Percentiles rank a stretch among this genome's conserved stretches.
Evolutionary conservation across 1,140 invertebrate species (phyloP).

Genomic region (Hestina assimilis): DNA sequence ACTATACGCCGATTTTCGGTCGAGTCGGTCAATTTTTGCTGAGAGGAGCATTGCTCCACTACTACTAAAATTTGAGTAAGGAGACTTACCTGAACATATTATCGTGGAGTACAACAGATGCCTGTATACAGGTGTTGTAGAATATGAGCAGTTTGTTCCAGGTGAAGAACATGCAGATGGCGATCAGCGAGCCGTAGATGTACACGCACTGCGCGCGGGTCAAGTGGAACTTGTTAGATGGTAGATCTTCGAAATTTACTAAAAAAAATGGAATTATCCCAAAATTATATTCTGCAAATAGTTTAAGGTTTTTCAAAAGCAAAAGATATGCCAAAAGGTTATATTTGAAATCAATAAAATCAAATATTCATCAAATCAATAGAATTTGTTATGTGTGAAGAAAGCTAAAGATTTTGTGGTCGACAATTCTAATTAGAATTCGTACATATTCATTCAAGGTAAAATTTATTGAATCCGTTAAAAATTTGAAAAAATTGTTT

Average conservation of each 20-base stretch:
- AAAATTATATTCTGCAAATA: not conserved
- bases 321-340: no score
- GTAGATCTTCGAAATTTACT: slow-evolving; percentile 24
- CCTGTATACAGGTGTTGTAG: slow-evolving; percentile 86
- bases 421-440: no score
- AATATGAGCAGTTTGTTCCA: slow-evolving; percentile 79
- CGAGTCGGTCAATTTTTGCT: no score
- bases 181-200: slow-evolving; percentile 79
- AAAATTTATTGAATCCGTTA: no score
- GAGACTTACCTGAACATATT: slow-evolving; percentile 82
- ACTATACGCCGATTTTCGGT: no score
- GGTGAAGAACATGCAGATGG: slow-evolving; percentile 68
- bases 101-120: slow-evolving; percentile 87
- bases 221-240: slow-evolving; percentile 44
- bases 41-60: no score
- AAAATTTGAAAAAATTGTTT: no score
- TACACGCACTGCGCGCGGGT: slow-evolving; percentile 78
- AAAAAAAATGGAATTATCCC: no score
- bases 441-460: no score
- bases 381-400: not conserved
- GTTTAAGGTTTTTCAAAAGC: not conserved
- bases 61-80: not conserved
- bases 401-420: no score
- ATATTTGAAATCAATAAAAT: no score
- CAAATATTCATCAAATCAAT: not conserved